Evolutionary conservation across 1,140 invertebrate species (phyloP), one percentile per base, ranked within the genome.

Genomic region (Ceratosolen fusciceps): DNA sequence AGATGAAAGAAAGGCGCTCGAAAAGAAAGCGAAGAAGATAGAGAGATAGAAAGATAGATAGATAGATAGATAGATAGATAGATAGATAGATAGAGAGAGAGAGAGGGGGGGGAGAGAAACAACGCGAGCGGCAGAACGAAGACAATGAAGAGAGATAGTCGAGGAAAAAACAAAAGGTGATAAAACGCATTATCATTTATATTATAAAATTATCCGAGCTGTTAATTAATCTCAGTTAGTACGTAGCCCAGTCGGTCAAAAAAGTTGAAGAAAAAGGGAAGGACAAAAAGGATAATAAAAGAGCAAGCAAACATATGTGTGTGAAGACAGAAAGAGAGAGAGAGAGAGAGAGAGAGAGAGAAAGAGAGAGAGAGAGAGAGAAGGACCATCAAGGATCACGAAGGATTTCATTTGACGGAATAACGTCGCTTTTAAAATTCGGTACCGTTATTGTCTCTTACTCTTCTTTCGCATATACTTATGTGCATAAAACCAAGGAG

Each of bases 391-490:
- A 76, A 62, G 74, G 79, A 70, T 72, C 34, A 76, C 21, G 72
- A 24, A n/a, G 81, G 87, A 87, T 90, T 90, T 88, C 86, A 87
- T 89, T 89, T 89, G 89, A 89, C 86, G 74, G 84, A 89, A 89
- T 89, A 89, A 90, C 85, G 85, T 86, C 85, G 86, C 87, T 84
- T 89, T 90, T 89, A 88, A 88, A 87, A 89, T 83, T 84, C 82
- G 80, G 87, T 90, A 89, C 89, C 89, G 89, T 90, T 90, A 90
- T 87, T 83, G 80, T 74, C 77, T 60, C 71, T 34, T 62, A 70
- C 67, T 29, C 71, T 77, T 58, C 52, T 77, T 76, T 62, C 77
- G 80, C 81, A 76, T 75, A 80, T 80, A 80, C 62, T 49, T 34
- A 54, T 39, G 58, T 49, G 39, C 72, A 74, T 60, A 80, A 76